Percentiles rank a stretch among this genome's conserved stretches.
phyloP scores from a whole-genome alignment of 2,113 vertebrate genomes.

The Rhombomys opimus region DNA sequence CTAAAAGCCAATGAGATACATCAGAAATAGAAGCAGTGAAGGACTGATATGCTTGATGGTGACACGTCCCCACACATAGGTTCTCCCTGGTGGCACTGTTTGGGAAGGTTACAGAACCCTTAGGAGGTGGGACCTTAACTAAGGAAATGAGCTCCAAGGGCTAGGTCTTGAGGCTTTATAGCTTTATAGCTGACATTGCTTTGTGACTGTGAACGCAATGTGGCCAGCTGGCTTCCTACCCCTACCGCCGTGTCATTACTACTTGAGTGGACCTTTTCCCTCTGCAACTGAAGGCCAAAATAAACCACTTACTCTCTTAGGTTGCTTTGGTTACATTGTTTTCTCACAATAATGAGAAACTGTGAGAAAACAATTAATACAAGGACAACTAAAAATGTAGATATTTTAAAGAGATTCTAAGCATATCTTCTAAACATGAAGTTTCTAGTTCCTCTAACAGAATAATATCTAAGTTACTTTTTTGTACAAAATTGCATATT shows the following conservation, averaged over 20 bases:
- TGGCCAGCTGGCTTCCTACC: background rate
- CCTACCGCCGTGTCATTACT: too few species aligned
- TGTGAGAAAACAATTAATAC: background rate
- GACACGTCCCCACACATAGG: too few species aligned
- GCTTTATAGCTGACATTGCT: too few species aligned
- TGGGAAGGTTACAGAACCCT: background rate
- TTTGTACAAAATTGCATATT: background rate
- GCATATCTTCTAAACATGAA: background rate
- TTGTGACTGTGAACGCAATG: background rate
- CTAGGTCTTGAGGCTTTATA: background rate
- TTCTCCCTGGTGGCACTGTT: background rate
- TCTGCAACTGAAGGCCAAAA: background rate
- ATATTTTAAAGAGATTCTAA: background rate
- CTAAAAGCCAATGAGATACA: background rate
- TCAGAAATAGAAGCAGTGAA: background rate
- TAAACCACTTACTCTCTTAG: background rate
- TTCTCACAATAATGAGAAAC: background rate
- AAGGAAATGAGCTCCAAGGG: too few species aligned
- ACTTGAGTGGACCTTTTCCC: too few species aligned
- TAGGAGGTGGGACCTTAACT: background rate
- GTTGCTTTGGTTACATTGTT: too few species aligned
- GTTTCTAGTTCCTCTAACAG: background rate
- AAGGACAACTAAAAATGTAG: background rate
- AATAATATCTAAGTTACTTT: background rate
- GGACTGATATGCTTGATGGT: background rate